Percentiles rank a stretch among this genome's conserved stretches.
Evolutionary conservation across 2,113 vertebrate species (phyloP).

Genomic region (Pterocles orientalis): DNA sequence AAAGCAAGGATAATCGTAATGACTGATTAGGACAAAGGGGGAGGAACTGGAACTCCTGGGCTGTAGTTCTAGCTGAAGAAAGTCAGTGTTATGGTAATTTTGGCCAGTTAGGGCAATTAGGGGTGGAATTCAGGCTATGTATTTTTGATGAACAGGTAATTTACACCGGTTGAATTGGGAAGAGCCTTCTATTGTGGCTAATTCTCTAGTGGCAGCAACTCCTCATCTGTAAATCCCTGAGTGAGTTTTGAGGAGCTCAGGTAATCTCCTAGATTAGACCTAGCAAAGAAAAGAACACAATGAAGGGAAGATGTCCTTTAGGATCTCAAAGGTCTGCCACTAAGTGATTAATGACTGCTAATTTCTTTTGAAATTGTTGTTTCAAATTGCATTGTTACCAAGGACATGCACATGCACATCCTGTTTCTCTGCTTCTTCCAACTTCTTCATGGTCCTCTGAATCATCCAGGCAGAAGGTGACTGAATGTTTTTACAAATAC

Average conservation of each 20-base stretch:
- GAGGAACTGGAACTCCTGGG: background rate
- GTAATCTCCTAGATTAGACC: background rate
- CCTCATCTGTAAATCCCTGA: background rate
- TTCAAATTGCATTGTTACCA: background rate
- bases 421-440: background rate
- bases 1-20: background rate
- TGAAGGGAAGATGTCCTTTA: background rate
- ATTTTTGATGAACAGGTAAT: background rate
- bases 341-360: background rate
- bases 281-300: background rate
- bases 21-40: background rate
- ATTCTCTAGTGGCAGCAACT: background rate
- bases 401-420: background rate
- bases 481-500: background rate
- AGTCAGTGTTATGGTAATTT: background rate
- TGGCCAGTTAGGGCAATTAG: background rate
- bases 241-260: background rate
- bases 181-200: background rate
- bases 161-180: background rate
- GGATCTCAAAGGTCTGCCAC: background rate
- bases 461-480: background rate
- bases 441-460: background rate
- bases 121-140: background rate
- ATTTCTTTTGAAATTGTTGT: too few relatives aligned
- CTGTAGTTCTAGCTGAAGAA: background rate